These are phyloP conservation scores for Bufotes viridis DNA, from an alignment of 2,797 vertebrate genomes.

Conservation along the genomic window DNA sequence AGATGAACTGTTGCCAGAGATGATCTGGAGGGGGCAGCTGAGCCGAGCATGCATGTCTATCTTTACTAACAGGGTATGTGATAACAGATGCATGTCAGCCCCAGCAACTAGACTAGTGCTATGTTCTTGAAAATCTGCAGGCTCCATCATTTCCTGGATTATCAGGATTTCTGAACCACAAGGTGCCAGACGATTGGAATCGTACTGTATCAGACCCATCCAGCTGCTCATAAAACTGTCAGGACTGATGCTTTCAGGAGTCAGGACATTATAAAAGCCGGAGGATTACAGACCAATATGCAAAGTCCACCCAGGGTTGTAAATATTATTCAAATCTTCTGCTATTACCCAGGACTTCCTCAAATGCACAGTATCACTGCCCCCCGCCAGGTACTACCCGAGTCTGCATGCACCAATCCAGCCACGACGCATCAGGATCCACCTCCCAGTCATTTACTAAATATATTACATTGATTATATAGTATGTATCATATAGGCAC, in stretches of 20 bases:
- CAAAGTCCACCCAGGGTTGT: background rate
- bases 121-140: no score
- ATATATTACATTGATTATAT: no score
- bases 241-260: no score
- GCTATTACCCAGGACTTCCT: background rate
- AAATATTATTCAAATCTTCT: background rate
- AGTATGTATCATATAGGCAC: no score
- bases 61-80: no score
- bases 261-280: background rate
- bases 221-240: background rate
- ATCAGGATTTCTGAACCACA: background rate
- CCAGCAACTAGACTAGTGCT: no score
- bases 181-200: background rate
- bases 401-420: background rate
- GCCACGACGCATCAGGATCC: background rate
- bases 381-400: no score
- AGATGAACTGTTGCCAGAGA: no score
- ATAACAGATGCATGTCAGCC: no score
- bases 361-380: constrained; percentile 3
- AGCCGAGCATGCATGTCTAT: no score
- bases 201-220: background rate
- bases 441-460: background rate
- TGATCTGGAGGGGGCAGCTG: no score
- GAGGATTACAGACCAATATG: background rate
- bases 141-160: background rate